phyloP scores from a whole-genome alignment of 2,797 vertebrate species.

The Peromyscus eremicus region DNA sequence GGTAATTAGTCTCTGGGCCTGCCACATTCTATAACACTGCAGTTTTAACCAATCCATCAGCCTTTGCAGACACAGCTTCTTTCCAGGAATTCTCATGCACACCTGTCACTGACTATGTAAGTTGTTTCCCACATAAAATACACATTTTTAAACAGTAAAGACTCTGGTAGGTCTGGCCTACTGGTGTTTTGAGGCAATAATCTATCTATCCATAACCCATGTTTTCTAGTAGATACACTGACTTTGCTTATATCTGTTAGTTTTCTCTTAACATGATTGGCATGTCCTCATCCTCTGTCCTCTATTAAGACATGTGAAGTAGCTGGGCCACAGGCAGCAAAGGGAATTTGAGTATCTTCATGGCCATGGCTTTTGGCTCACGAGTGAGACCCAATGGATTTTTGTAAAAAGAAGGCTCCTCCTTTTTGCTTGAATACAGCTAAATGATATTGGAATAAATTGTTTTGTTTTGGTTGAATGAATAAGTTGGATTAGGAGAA shows the following conservation, averaged over 20 bases:
- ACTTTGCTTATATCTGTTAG: background rate
- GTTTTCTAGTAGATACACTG: no score
- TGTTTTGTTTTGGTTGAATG: slow-evolving; percentile 15
- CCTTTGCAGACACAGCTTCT: background rate
- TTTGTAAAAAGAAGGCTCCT: background rate
- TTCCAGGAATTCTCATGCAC: background rate
- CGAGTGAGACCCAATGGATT: background rate
- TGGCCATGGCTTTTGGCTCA: background rate
- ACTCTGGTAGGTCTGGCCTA: background rate
- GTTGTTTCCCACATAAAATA: background rate
- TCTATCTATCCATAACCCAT: rapidly evolving
- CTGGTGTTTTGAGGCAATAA: background rate
- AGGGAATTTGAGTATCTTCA: background rate
- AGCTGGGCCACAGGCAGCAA: background rate
- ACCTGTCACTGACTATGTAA: background rate
- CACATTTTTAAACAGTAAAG: background rate
- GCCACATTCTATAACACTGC: background rate
- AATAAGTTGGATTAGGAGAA: slow-evolving; percentile 29
- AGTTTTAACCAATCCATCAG: background rate
- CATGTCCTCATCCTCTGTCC: background rate
- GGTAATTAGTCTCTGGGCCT: background rate
- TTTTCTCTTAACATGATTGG: background rate
- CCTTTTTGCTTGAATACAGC: slow-evolving; percentile 1
- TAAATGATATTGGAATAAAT: slow-evolving; percentile 38
- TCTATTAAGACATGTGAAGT: background rate